Base-by-base conservation (phyloP, 2,113 vertebrate species). In the Amia ocellicauda region DNA sequence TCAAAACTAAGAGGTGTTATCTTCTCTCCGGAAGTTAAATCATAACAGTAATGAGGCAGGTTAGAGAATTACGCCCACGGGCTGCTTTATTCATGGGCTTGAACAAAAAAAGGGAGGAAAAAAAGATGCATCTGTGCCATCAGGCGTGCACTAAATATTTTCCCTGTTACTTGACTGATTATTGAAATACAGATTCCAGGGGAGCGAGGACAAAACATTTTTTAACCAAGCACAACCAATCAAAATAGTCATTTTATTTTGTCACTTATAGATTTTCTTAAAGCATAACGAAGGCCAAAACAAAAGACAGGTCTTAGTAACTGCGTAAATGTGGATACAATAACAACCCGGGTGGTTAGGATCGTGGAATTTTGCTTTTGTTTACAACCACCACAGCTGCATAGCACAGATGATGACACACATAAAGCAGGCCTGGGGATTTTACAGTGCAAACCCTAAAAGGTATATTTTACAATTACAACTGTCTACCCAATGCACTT, bases 1-100 rank as follows among this genome's bases (percentile, higher is more conserved):
- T 88, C 82, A 86, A 83, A 88, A 85, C 77, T 76, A 83, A 84
- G 87, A 85, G 83, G 82, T 83, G 79, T 84, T 78, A 73, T 85
- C 85, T 84, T 78, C 78, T 68, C 76, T 72, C 66, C 56, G 49
- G 81, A 77, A 72, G 77, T 80, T 88, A 85, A 84, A 84, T 75
- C 83, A 85, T 77, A 74, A 71, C 78, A 81, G 80, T 84, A 84
- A 89, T 80, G 78, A 87, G 82, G 81, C 57, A 78, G 88, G 80
- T 83, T 83, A 83, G 62, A 85, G 82, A 79, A 73, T 69, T 72
- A 63, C 54, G 63, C 81, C 75, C 72, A 75, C 27, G 65, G 79
- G 70, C 71, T 26, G 51, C 69, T 64, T 60, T 77, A 74, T 80
- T 67, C 60, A 66, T 24, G 27, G 28, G 61, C 68, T 68, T 72